Conservation (phyloP, 2,797 vertebrate genomes). For the Leptodactylus fallax region DNA sequence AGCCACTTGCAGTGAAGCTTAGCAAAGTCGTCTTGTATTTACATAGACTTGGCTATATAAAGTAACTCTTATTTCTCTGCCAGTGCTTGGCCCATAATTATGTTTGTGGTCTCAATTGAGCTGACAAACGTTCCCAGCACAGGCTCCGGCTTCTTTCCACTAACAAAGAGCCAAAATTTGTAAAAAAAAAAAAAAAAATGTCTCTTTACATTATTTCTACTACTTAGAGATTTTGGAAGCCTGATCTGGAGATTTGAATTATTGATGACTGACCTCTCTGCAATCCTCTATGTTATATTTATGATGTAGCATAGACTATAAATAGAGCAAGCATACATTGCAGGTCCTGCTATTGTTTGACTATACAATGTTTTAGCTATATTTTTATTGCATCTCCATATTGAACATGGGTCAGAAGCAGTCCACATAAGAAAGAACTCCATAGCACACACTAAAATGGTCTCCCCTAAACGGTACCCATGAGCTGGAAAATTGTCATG, state of each 20-base stretch:
- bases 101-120: conserved; percentile 55
- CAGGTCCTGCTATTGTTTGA: neutral
- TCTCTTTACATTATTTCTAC: conserved; percentile 64
- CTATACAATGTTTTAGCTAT: neutral
- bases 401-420: neutral
- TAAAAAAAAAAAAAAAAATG: conserved; percentile 9
- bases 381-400: neutral
- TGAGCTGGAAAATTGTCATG: too few relatives aligned
- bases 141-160: conserved; percentile 32
- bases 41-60: conserved; percentile 63
- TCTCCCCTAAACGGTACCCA: too few relatives aligned
- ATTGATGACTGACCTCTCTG: neutral
- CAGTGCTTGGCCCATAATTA: conserved; percentile 49
- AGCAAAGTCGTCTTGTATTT: conserved; percentile 39
- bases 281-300: neutral
- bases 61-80: conserved; percentile 66
- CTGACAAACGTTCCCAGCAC: conserved; percentile 64
- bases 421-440: neutral
- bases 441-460: neutral
- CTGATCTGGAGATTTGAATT: neutral
- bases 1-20: neutral
- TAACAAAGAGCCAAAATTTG: conserved; percentile 64
- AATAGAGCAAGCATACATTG: neutral
- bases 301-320: neutral
- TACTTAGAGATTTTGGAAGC: neutral